Percentiles rank a stretch among this genome's conserved stretches.
phyloP scores from a whole-genome alignment of 1,140 invertebrate genomes.

The Meloidogyne chitwoodi region DNA sequence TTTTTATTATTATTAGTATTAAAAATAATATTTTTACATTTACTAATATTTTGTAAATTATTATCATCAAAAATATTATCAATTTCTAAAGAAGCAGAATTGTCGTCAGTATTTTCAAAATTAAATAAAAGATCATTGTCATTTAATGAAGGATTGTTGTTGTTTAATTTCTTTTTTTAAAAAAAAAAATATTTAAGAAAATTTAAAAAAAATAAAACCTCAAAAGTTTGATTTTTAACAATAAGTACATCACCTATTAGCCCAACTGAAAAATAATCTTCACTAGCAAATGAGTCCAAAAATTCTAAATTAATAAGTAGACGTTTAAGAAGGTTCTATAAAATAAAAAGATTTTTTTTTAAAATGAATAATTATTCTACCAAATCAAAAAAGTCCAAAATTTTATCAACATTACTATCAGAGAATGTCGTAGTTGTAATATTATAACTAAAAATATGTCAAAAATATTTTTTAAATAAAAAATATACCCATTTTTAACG shows the following conservation, averaged over 20 bases:
- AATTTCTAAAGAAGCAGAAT: neutral
- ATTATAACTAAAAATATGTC: neutral
- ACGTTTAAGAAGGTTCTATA: conserved; percentile 21
- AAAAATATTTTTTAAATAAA: neutral
- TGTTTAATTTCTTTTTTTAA: neutral
- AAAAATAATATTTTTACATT: too few relatives aligned
- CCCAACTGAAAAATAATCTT: conserved; percentile 37
- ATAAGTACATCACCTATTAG: conserved; percentile 29
- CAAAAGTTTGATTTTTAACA: neutral
- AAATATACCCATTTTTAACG: neutral
- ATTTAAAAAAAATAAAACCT: neutral
- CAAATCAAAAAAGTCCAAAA: conserved; percentile 33
- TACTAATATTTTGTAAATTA: neutral
- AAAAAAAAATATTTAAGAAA: neutral
- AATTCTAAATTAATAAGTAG: conserved; percentile 44
- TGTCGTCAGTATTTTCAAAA: neutral
- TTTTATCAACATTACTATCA: neutral
- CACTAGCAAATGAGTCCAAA: conserved; percentile 35
- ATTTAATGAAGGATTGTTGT: neutral
- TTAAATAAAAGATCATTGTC: neutral
- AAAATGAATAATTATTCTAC: neutral
- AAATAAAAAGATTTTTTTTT: neutral
- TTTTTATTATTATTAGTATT: neutral
- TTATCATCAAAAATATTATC: neutral
- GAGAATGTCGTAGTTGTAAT: neutral